Evolutionary conservation across 2,888 invertebrate species (phyloP).

Genomic region (Piscicola geometra): DNA sequence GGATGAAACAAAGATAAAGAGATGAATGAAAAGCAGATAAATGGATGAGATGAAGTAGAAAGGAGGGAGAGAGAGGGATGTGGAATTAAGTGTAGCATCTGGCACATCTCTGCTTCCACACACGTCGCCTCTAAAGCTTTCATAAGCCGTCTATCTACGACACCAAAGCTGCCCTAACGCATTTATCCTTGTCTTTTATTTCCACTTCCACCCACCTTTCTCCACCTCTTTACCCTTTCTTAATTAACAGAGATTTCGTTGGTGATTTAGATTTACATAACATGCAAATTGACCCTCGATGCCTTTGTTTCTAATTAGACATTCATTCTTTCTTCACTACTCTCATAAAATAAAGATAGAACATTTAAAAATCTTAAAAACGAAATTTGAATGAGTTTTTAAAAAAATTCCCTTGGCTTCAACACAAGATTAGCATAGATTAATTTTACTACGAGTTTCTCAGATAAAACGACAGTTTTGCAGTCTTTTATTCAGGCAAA

Average conservation of each 20-base stretch:
- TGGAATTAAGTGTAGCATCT: constrained; percentile 14
- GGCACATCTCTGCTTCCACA: constrained; percentile 12
- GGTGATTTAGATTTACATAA: constrained; percentile 1
- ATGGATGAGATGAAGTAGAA: too few relatives aligned
- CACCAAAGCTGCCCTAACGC: constrained; percentile 12
- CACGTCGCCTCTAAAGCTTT: constrained; percentile 12
- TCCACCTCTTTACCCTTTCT: background rate
- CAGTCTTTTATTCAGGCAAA: too few relatives aligned
- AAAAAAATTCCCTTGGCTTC: too few relatives aligned
- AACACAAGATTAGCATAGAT: too few relatives aligned
- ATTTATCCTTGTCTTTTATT: constrained; percentile 17
- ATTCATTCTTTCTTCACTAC: too few relatives aligned
- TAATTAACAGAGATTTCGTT: background rate
- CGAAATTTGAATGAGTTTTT: too few relatives aligned
- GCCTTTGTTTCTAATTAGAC: background rate
- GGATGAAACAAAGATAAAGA: background rate
- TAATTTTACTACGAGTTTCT: too few relatives aligned
- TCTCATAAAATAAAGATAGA: too few relatives aligned
- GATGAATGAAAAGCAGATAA: background rate
- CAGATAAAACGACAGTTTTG: too few relatives aligned
- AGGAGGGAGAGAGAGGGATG: background rate
- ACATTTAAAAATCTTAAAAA: too few relatives aligned
- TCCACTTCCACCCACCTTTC: background rate
- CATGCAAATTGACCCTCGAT: constrained; percentile 1
- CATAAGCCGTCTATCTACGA: constrained; percentile 16